Evolutionary conservation across 2,113 vertebrate genomes (phyloP), one percentile per base, ranked within the genome.

Genomic region (Anseranas semipalmata): DNA sequence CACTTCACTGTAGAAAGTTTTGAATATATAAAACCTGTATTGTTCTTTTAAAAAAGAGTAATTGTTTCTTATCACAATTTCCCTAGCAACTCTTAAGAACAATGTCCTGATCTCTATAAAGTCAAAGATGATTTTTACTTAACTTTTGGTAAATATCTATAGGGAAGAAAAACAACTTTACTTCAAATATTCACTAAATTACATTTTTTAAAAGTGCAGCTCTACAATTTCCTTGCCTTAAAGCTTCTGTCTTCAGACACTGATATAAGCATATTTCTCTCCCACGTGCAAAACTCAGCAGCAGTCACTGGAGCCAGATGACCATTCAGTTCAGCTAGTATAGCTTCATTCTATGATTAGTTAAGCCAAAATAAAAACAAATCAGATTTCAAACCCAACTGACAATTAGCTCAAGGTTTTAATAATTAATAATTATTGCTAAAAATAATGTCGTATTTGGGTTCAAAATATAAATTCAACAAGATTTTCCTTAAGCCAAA

Each of bases 221-320:
- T 78, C 16, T 59, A 73, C 8, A 84, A 33, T 58, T 81, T 86
- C 94, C 98, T 97, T 98, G 97, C 99, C 99, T 97, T 98, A 95
- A 98, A 98, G 78, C 98, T 99, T 89, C 99, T 98, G 94, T 99
- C 99, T 94, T 99, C 98, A 90, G 99, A 99, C 33, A 98, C 97
- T 4, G 99, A 99, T 94, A 99, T 39, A 15, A 99, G 79, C 56
- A 98, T 67, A 33, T 96, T 95, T 85, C 96, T 78, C 74, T 98
- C 94, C 99, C 98, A 98, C 1, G 98, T 93, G 84, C 98, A 99
- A 95, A 99, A 99, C 63, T 98, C 98, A 53, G 98, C 98, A 39
- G 98, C 98, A 21, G 99, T 99, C 77, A 99, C 97, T 4, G 98
- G 96, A 87, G 98, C 98, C 52, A 97, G 59, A 59, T 99, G 99